Evolutionary conservation across 2,888 invertebrate species (phyloP).

Genomic region (Anthrax anthrax): DNA sequence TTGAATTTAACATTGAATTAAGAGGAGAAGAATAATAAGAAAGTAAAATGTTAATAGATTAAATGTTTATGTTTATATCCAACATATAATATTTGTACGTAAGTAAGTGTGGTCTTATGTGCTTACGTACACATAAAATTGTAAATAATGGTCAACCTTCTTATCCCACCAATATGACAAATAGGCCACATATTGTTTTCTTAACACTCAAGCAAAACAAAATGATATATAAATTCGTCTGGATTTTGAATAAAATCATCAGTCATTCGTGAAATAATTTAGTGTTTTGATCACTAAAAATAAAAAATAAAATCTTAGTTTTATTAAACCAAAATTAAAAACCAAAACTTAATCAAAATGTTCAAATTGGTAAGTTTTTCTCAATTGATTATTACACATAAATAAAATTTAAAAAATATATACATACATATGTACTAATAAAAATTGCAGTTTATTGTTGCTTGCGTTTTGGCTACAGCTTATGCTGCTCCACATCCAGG

Average conservation of each 20-base stretch:
- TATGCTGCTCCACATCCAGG: constrained; percentile 29
- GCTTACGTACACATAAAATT: too few species aligned
- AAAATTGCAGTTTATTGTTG: constrained; percentile 23
- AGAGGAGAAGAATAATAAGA: too few species aligned
- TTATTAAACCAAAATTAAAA: background rate
- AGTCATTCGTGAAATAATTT: constrained; percentile 10
- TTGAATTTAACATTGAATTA: too few species aligned
- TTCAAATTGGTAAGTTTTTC: constrained; percentile 32
- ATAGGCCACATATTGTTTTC: background rate
- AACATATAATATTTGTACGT: too few species aligned
- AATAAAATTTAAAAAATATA: background rate
- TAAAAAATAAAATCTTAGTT: background rate
- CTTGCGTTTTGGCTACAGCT: constrained; percentile 22
- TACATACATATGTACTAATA: background rate
- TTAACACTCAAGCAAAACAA: background rate
- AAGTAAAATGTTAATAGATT: too few species aligned
- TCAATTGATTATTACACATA: too few species aligned
- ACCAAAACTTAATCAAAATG: constrained; percentile 20
- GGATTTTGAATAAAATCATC: constrained; percentile 7
- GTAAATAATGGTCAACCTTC: too few species aligned
- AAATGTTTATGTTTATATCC: too few species aligned
- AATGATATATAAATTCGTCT: constrained; percentile 9
- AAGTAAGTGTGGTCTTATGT: too few species aligned
- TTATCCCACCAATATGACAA: constrained; percentile 3
- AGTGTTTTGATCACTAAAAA: constrained; percentile 3